Evolutionary conservation across 1,140 invertebrate species (phyloP).

Genomic region (Eupristina koningsbergeri): DNA sequence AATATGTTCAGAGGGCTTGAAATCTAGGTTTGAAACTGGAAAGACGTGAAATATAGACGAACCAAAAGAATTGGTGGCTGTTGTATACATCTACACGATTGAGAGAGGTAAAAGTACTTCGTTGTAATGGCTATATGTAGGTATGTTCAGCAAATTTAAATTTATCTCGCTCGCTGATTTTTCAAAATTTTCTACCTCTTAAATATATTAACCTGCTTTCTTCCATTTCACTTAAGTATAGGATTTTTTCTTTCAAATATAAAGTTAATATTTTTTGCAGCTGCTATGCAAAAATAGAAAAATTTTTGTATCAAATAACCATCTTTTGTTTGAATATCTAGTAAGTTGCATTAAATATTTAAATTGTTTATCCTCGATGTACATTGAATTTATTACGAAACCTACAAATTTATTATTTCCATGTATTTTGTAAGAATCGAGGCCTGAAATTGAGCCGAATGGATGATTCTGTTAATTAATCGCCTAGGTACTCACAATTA

Average conservation of each 20-base stretch:
- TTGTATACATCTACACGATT: slow-evolving; percentile 10
- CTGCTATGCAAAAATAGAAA: background rate
- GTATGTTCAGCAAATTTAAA: slow-evolving; percentile 37
- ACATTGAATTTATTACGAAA: too few species aligned
- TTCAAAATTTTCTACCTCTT: background rate
- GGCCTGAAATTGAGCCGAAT: too few species aligned
- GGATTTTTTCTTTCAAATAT: background rate
- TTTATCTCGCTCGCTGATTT: slow-evolving; percentile 12
- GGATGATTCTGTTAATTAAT: too few species aligned
- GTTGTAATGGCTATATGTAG: slow-evolving; percentile 30
- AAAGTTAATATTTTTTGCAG: too few species aligned
- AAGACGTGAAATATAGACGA: slow-evolving; percentile 38
- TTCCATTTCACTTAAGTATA: background rate
- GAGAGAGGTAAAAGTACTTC: slow-evolving; percentile 3
- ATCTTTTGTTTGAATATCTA: too few species aligned
- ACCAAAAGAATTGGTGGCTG: background rate
- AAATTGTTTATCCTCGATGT: too few species aligned
- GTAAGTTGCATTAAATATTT: too few species aligned
- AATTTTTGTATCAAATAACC: background rate
- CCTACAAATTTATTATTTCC: too few species aligned
- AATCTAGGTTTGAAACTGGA: slow-evolving; percentile 52
- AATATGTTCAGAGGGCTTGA: slow-evolving; percentile 62
- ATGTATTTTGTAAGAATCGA: too few species aligned
- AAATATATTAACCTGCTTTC: background rate
- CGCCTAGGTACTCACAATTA: too few species aligned